Evolutionary conservation across 2,888 invertebrate species (phyloP).

Genomic region (Petrophora chlorosata): DNA sequence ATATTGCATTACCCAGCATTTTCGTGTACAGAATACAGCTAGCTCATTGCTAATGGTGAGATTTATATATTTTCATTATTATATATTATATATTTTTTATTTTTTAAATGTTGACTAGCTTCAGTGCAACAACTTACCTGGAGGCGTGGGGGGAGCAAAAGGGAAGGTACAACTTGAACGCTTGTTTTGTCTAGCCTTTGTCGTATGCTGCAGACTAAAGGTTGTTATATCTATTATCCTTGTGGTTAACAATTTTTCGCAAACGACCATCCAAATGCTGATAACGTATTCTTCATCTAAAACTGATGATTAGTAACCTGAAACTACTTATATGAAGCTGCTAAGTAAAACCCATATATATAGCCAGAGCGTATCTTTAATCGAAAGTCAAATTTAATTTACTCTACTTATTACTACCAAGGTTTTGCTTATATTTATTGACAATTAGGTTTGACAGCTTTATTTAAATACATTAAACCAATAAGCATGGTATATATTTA

Average conservation of each 20-base stretch:
- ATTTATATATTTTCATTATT: too few relatives aligned
- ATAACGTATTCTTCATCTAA: too few relatives aligned
- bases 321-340: too few relatives aligned
- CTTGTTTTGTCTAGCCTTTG: conserved; percentile 1
- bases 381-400: background rate
- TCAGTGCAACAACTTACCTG: conserved; percentile 31
- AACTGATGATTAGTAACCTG: too few relatives aligned
- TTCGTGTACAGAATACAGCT: too few relatives aligned
- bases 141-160: conserved; percentile 10
- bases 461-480: background rate
- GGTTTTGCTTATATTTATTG: background rate
- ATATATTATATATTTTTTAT: too few relatives aligned
- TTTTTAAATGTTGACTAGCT: conserved; percentile 6
- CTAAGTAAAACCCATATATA: too few relatives aligned
- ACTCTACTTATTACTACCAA: background rate
- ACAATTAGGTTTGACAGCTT: background rate
- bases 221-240: too few relatives aligned
- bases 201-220: conserved; percentile 22
- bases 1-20: background rate
- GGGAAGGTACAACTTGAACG: conserved; percentile 15
- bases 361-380: too few relatives aligned
- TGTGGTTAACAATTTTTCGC: too few relatives aligned
- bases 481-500: background rate
- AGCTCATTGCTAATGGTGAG: too few relatives aligned
- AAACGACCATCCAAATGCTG: too few relatives aligned